These are phyloP conservation scores for Holocentrus rufus DNA, from an alignment of 2,797 vertebrate species.

Conservation along the genomic window DNA sequence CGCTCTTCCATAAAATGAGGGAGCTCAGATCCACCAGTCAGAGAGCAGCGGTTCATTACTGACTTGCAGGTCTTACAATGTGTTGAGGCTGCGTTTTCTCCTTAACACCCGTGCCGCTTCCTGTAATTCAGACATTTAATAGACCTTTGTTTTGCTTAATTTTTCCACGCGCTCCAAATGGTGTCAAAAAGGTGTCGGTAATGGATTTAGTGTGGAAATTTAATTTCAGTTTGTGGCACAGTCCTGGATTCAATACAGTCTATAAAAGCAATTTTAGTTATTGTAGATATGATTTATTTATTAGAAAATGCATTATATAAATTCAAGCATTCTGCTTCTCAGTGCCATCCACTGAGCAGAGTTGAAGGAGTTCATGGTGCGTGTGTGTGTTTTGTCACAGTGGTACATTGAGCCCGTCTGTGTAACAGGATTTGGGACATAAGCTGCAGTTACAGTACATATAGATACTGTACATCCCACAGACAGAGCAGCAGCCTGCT, in stretches of 20 bases:
- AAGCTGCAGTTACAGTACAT: not conserved
- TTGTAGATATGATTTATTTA: conserved; percentile 2
- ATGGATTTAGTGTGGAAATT: not conserved
- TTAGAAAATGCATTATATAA: not conserved
- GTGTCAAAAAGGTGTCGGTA: not conserved
- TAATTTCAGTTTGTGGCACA: not conserved
- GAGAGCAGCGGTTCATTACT: conserved; percentile 38
- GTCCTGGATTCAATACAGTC: not conserved
- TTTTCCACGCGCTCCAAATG: conserved; percentile 4
- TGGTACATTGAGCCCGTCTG: conserved; percentile 13
- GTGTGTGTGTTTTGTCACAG: conserved; percentile 17
- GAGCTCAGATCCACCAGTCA: conserved; percentile 6
- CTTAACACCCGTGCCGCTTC: conserved; percentile 10
- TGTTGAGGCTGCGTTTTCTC: conserved; percentile 15
- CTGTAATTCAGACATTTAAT: conserved; percentile 15
- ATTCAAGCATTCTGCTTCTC: not conserved
- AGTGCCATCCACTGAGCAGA: not conserved
- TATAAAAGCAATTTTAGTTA: not conserved
- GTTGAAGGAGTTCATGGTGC: not conserved
- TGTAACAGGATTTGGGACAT: conserved; percentile 5
- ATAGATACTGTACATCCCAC: not conserved
- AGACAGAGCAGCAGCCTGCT: not conserved
- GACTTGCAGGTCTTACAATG: conserved; percentile 41
- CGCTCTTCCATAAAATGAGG: conserved; percentile 41
- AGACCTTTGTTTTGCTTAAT: not conserved